Base-by-base conservation (phyloP, 2,797 vertebrate genomes). In the Sebastes oblongus region DNA sequence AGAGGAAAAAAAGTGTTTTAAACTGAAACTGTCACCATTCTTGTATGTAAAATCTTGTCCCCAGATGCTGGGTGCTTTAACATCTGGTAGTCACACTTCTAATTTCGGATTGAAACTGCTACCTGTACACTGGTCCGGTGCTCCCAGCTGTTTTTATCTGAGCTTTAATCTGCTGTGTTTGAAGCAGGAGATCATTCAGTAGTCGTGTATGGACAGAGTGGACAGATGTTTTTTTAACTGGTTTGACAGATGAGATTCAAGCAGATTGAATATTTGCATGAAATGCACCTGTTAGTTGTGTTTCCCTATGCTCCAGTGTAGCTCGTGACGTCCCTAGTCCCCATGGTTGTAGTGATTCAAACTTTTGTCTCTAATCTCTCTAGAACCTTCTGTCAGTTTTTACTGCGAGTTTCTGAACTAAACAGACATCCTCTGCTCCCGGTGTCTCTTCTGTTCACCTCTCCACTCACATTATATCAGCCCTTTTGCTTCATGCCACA, bases 211-310 rank as follows among this genome's bases (percentile, higher is more conserved):
- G 36, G 36, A 39, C 36, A 39, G 36, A 14, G 0, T 39, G 13
- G 22, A 50, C 25, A 14, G 3, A 2, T 6, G 13, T 13, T n/a
- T 59, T 62, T 36, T 24, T 1, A 6, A 16, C 58, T 50, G 8
- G 14, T 65, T 42, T 66, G 27, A 66, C 36, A 54, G 30, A 75
- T 46, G 39, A 68, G 34, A 46, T 25, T 66, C 20, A 12, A 42
- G 13, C 71, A 59, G 27, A 61, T 62, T 67, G 42, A 3, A 59
- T 29, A 72, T 89, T 82, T 86, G 77, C 84, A 82, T 86, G 52
- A 27, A 58, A 20, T 16, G 27, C 56, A 22, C 16, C 59, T 16
- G 70, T 62, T 0, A 39, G 13, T 39, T 39, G 36, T 39, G 0
- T 0, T 39, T 39, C 36, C 36, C 36, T 14, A 14, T 39, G 36